Base-by-base conservation (phyloP, 2,888 invertebrate genomes). In the Eupithecia insigniata region DNA sequence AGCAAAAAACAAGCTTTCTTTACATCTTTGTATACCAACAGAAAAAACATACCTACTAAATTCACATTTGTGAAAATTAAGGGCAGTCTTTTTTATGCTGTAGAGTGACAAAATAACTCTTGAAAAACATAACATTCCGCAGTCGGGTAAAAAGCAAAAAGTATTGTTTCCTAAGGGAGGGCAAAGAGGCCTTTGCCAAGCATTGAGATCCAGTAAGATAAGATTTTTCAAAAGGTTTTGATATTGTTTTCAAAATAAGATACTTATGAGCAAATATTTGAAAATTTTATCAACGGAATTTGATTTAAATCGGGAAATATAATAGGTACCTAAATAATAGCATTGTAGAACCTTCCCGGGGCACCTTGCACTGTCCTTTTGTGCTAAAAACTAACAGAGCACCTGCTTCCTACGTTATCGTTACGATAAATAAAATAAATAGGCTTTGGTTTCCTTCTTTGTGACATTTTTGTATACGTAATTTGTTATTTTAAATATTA, bases 361-460 rank as follows among this genome's bases (percentile, higher is more conserved):
- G 74, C 76, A 78, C 76, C 78, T 78, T 76, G 78, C 76, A 68
- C 39, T 34, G 71, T 73, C 65, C 69, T 72, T 71, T 73, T 67
- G 72, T 69, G 74, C 71, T 68, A 70, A 73, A 73, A 70, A 60
- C 70, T 70, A 69, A 71, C 43, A 62, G 46, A 73, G 30, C 71
- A 76, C 72, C 78, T 76, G 76, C 78, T 72, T 74, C 73, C 76
- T 75, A 73, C 72, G 67, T 75, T 71, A 72, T 46, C 72, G 65
- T 71, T 39, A 67, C 76, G 71, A 75, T 69, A 73, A 78, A 76
- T 72, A 70, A 74, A 60, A 18, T 67, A 71, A 71, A 74, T 67
- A 74, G 65, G 70, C 51, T 67, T 68, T 68, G 70, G 70, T 74
- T 68, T 74, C 65, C 67, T 68, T 70, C 46, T 32, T 46, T 28